Evolutionary conservation across 2,113 vertebrate genomes (phyloP), one percentile per base, ranked within the genome.

Genomic region (Hipposideros armiger): DNA sequence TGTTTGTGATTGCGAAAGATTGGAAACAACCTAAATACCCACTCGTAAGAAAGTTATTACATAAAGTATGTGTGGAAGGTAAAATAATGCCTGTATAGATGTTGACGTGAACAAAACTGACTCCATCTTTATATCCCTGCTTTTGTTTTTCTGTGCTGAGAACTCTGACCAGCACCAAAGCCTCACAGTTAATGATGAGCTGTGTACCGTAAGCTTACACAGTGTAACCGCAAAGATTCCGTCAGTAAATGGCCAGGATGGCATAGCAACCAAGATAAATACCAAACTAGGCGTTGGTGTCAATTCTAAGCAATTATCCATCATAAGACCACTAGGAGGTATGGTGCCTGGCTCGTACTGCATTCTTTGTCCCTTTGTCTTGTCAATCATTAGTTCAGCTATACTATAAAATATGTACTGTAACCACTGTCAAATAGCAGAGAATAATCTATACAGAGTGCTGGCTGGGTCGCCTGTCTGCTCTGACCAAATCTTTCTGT

Each of bases 1-100:
- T 87, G 11, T 88, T 91, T 91, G 16, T 90, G 67, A 87, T 81
- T 90, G 72, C 81, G 95, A 54, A 86, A 89, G 77, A 78, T 2
- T 88, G 66, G 22, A 58, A 87, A 76, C n/a, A 78, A 32, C 54
- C 86, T 52, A 70, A 74, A 76, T 50, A 36, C 15, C 74, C 32
- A 42, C 11, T 91, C 32, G 7, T 77, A 73, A 72, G 42, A 95
- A 42, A 91, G 36, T 45, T 40, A 82, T 45, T 76, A 60, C 11
- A n/a, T 82, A 54, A 11, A 62, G 5, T 92, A 19, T 9, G 4
- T 85, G 2, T 67, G 72, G 26, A 74, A 64, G 82, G 36, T 56
- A 81, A 11, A 80, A 62, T 58, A 88, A 58, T 66, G 40, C 74
- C 74, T 30, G 2, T 22, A 19, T 52, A 30, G 19, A 52, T n/a